Percentiles rank a stretch among this genome's conserved stretches.
Conservation (phyloP, 1,140 invertebrate species). For the Chironomus striatipennis region DNA sequence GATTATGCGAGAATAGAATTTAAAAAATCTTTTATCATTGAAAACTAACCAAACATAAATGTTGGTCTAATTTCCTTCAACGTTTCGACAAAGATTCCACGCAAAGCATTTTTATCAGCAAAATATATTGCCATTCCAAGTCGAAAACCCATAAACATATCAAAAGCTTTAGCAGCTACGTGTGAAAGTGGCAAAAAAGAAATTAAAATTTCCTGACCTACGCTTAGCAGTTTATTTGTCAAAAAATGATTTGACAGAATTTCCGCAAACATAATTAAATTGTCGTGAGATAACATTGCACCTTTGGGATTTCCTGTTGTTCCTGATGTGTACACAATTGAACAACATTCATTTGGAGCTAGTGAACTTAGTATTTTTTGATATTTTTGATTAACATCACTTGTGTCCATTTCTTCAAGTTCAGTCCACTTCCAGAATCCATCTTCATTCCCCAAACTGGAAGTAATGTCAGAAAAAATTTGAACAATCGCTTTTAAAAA, state of each 20-base stretch:
- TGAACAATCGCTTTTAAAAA: conserved; percentile 78
- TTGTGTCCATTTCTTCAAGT: conserved; percentile 62
- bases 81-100: conserved; percentile 69
- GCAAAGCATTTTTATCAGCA: conserved; percentile 74
- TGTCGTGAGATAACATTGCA: conserved; percentile 88
- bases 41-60: conserved; percentile 67
- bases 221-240: conserved; percentile 35
- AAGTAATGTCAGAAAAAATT: conserved; percentile 58
- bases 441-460: too few relatives aligned
- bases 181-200: conserved; percentile 84
- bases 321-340: conserved; percentile 85
- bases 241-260: neutral
- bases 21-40: too few relatives aligned
- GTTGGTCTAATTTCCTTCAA: conserved; percentile 70
- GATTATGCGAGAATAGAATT: too few relatives aligned
- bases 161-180: conserved; percentile 77
- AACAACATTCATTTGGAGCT: conserved; percentile 81
- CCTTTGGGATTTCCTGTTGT: conserved; percentile 89
- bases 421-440: conserved; percentile 57
- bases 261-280: conserved; percentile 54
- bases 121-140: conserved; percentile 62
- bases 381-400: conserved; percentile 60
- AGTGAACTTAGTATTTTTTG: conserved; percentile 60
- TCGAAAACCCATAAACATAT: conserved; percentile 59
- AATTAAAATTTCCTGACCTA: conserved; percentile 52